These are phyloP conservation scores for Proales similis DNA, from an alignment of 1,140 invertebrate genomes.

Conservation along the genomic window DNA sequence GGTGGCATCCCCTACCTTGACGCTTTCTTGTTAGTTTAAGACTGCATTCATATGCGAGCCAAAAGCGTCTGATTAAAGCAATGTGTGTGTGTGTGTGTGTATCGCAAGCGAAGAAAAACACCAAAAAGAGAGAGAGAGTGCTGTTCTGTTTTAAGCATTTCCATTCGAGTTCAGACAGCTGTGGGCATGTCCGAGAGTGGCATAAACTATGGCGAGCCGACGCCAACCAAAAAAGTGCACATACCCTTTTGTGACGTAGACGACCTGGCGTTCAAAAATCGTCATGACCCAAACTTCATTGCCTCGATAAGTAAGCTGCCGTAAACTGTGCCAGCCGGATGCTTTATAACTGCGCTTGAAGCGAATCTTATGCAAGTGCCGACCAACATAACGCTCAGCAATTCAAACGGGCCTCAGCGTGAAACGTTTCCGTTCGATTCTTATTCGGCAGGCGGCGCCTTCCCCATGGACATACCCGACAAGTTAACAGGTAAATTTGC, in stretches of 20 bases:
- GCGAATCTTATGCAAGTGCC: constrained; percentile 36
- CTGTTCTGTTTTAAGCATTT: no score
- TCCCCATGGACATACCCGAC: constrained; percentile 27
- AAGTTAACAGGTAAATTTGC: constrained; percentile 31
- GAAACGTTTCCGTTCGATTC: not conserved
- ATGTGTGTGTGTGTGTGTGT: no score
- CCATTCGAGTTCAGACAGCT: no score
- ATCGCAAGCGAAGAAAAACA: no score
- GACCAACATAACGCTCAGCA: constrained; percentile 12
- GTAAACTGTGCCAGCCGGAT: not conserved
- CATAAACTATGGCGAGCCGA: no score
- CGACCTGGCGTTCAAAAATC: constrained; percentile 25
- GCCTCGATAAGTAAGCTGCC: constrained; percentile 11
- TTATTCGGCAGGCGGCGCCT: not conserved
- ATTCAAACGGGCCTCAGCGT: not conserved
- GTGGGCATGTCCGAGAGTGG: no score
- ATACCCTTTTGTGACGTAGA: constrained; percentile 24
- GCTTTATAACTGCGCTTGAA: no score
- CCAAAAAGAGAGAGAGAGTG: no score
- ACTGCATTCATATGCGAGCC: no score
- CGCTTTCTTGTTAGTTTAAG: no score
- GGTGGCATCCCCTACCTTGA: no score
- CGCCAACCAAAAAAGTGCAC: constrained; percentile 5
- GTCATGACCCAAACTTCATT: constrained; percentile 24
- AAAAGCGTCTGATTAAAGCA: no score